Percentiles rank a stretch among this genome's conserved stretches.
Conservation (phyloP, 2,113 vertebrate genomes). For the Epinephelus lanceolatus region DNA sequence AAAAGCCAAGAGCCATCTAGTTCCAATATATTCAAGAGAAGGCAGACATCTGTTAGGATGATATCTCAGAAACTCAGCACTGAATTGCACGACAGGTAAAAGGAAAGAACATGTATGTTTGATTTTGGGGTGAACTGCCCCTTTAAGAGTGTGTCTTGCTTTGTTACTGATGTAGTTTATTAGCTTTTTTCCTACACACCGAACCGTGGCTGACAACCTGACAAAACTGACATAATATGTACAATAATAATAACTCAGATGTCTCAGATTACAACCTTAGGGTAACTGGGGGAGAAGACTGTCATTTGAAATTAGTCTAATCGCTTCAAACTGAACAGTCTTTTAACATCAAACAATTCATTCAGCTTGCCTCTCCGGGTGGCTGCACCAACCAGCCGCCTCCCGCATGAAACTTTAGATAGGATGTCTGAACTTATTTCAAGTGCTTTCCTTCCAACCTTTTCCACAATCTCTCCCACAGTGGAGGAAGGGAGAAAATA, state of each 20-base stretch:
- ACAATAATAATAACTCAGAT: not conserved
- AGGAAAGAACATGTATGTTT: too few relatives aligned
- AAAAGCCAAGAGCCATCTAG: too few relatives aligned
- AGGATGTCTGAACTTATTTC: constrained; percentile 35
- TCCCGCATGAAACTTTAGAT: constrained; percentile 17
- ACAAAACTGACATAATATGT: not conserved
- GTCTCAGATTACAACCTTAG: not conserved
- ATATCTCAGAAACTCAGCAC: too few relatives aligned
- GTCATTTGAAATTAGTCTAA: constrained; percentile 13
- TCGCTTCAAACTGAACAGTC: not conserved
- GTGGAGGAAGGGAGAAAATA: constrained; percentile 35
- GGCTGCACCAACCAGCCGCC: not conserved
- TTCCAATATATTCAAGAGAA: too few relatives aligned
- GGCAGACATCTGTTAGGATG: too few relatives aligned
- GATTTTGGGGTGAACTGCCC: too few relatives aligned
- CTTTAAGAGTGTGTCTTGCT: not conserved
- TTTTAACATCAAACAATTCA: constrained; percentile 20
- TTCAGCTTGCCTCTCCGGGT: not conserved
- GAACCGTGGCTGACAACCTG: not conserved
- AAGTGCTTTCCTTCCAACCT: constrained; percentile 37
- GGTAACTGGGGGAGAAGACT: not conserved
- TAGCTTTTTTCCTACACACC: not conserved
- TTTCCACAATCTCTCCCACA: constrained; percentile 32
- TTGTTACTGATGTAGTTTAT: not conserved
- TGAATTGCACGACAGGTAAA: too few relatives aligned